These are phyloP conservation scores for Oceanodroma tethys DNA, from an alignment of 2,113 vertebrate genomes.

Conservation along the genomic window DNA sequence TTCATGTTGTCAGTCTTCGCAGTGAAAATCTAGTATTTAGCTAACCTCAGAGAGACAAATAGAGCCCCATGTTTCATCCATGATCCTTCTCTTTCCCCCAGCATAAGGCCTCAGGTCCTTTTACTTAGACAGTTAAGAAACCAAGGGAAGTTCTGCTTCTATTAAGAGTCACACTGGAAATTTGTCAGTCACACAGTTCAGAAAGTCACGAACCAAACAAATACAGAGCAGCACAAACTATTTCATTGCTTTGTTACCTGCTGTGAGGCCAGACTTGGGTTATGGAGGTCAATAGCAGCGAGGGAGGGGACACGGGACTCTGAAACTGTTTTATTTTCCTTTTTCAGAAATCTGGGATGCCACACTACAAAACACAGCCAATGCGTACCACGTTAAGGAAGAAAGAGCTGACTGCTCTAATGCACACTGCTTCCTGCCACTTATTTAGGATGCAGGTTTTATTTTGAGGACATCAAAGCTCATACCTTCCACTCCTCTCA, in stretches of 20 bases:
- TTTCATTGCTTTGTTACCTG: conserved; percentile 63
- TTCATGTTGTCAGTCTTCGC: background rate
- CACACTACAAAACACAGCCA: conserved; percentile 36
- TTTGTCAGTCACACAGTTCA: background rate
- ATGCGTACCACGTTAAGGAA: background rate
- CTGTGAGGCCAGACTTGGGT: conserved; percentile 50
- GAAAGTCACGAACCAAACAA: background rate
- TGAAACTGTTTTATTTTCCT: conserved; percentile 66
- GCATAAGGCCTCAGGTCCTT: background rate
- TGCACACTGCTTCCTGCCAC: background rate
- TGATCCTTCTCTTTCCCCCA: background rate
- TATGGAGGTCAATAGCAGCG: conserved; percentile 63
- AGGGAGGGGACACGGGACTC: conserved; percentile 76
- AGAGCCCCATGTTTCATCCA: background rate
- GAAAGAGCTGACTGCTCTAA: background rate
- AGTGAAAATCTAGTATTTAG: background rate
- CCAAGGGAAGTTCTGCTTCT: background rate
- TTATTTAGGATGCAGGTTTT: background rate
- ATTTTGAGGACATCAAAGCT: background rate
- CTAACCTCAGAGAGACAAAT: background rate
- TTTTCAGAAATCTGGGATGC: conserved; percentile 68
- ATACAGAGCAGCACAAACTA: background rate
- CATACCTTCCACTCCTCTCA: conserved; percentile 71
- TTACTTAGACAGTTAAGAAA: background rate
- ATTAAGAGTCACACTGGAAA: background rate